phyloP scores from a whole-genome alignment of 2,888 invertebrate species.

The Hydrotaea cyrtoneurina region DNA sequence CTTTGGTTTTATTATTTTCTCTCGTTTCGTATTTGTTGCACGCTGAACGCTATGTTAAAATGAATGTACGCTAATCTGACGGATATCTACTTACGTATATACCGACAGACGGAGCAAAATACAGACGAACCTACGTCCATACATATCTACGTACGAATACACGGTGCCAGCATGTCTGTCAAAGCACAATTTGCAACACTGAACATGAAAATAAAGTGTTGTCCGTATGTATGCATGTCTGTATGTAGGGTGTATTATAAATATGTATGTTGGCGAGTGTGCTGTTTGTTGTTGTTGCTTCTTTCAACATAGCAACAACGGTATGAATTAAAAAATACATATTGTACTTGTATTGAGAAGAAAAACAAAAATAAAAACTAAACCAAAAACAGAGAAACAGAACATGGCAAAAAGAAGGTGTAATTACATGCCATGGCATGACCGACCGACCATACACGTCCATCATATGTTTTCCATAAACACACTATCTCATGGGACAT shows the following conservation, averaged over 20 bases:
- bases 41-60: slow-evolving; percentile 22
- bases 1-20: slow-evolving; percentile 30
- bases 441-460: slow-evolving; percentile 37
- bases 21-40: slow-evolving; percentile 39
- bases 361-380: slow-evolving; percentile 29
- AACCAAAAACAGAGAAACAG: slow-evolving; percentile 40
- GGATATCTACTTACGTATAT: slow-evolving; percentile 51
- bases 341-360: background rate
- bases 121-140: slow-evolving; percentile 10
- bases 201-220: slow-evolving; percentile 58
- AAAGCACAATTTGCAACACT: slow-evolving; percentile 63
- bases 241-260: background rate
- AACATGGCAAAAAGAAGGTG: slow-evolving; percentile 56
- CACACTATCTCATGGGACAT: background rate
- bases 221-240: slow-evolving; percentile 20
- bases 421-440: slow-evolving; percentile 59
- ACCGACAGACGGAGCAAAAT: background rate
- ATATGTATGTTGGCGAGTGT: slow-evolving; percentile 20
- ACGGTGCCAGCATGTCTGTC: slow-evolving; percentile 64
- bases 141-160: slow-evolving; percentile 12
- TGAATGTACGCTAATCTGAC: slow-evolving; percentile 51
- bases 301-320: slow-evolving; percentile 41
- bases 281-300: slow-evolving; percentile 16
- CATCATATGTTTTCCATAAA: slow-evolving; percentile 7
- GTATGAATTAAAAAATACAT: slow-evolving; percentile 29